Evolutionary conservation across 2,888 invertebrate species (phyloP).

Genomic region (Zeuzera pyrina): DNA sequence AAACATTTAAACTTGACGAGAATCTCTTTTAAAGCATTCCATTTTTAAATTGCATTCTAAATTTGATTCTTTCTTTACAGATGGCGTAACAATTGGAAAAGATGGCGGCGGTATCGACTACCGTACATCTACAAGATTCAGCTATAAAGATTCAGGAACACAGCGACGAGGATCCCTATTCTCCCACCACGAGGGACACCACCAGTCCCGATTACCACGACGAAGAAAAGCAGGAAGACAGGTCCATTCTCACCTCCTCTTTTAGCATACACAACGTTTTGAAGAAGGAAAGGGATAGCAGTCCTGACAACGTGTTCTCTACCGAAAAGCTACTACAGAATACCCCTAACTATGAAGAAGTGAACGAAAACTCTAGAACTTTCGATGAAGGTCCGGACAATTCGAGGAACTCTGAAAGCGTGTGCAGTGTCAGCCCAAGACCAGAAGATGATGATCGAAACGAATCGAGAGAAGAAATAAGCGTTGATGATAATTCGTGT

Average conservation of each 20-base stretch:
- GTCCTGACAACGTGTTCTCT: slow-evolving; percentile 65
- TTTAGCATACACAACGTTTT: slow-evolving; percentile 67
- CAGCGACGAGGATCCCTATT: slow-evolving; percentile 63
- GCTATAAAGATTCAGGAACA: slow-evolving; percentile 58
- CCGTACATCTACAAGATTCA: slow-evolving; percentile 49
- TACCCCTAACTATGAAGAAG: slow-evolving; percentile 55
- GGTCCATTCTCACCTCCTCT: slow-evolving; percentile 46
- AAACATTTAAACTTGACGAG: too few species aligned
- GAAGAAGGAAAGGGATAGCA: slow-evolving; percentile 62
- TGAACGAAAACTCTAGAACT: slow-evolving; percentile 21
- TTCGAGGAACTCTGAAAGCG: slow-evolving; percentile 42
- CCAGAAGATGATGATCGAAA: slow-evolving; percentile 46
- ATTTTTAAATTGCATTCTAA: slow-evolving; percentile 1
- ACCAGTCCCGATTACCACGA: slow-evolving; percentile 55
- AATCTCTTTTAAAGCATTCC: too few species aligned
- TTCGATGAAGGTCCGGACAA: too few species aligned
- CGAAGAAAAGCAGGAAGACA: slow-evolving; percentile 48
- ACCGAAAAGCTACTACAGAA: slow-evolving; percentile 60
- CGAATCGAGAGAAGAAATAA: slow-evolving; percentile 48
- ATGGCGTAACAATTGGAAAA: slow-evolving; percentile 49
- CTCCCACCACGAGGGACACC: slow-evolving; percentile 54
- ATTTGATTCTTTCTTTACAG: slow-evolving; percentile 27
- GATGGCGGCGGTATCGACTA: slow-evolving; percentile 66
- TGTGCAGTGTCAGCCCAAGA: slow-evolving; percentile 39
- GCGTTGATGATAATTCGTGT: slow-evolving; percentile 75